These are phyloP conservation scores for Catalaphyllia jardinei DNA, from an alignment of 64 coral and sea anemone species.

Conservation along the genomic window DNA sequence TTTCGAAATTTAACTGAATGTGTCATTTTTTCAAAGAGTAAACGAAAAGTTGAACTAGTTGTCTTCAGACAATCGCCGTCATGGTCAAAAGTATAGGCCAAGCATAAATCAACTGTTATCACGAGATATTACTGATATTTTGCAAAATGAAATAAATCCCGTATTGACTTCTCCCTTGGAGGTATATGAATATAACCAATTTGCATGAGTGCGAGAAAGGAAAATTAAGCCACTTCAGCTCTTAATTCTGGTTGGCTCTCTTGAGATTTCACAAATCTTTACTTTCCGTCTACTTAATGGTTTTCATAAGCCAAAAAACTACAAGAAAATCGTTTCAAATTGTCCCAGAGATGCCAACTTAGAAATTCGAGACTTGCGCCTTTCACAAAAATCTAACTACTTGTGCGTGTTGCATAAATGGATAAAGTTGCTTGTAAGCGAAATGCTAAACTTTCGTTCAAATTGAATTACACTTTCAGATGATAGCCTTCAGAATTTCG, in stretches of 20 bases:
- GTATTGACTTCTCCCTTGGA: slow-evolving; percentile 24
- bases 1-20: neutral
- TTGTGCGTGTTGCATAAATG: neutral
- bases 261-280: neutral
- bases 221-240: neutral
- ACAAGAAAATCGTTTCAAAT: neutral
- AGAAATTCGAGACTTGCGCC: neutral
- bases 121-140: neutral
- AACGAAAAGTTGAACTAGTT: neutral
- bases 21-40: neutral
- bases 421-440: neutral
- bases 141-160: slow-evolving; percentile 17
- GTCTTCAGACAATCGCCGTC: neutral
- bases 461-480: neutral
- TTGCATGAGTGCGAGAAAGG: neutral
- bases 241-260: neutral
- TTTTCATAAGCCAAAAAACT: neutral
- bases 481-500: neutral
- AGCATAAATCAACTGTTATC: slow-evolving; percentile 7
- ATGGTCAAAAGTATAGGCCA: no score
- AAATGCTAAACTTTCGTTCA: neutral
- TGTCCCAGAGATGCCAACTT: neutral
- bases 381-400: neutral
- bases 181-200: neutral
- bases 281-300: neutral